These are phyloP conservation scores for Drosophila borborema DNA, from an alignment of 2,888 invertebrate species.

Conservation along the genomic window DNA sequence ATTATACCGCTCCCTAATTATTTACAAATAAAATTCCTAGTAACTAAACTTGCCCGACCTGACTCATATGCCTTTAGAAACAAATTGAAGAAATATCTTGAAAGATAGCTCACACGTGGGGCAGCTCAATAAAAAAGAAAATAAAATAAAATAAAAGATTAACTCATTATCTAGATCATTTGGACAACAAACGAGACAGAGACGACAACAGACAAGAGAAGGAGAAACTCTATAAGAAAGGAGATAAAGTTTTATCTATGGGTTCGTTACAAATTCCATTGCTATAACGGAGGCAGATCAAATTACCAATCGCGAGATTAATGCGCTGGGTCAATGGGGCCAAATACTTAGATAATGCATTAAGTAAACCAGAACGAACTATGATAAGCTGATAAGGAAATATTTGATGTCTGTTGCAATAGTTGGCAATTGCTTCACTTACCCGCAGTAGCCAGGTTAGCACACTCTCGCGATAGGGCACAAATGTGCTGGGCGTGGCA, in stretches of 20 bases:
- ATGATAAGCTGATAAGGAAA: conserved; percentile 35
- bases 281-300: neutral
- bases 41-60: neutral
- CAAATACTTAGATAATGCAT: conserved; percentile 10
- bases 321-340: conserved; percentile 13
- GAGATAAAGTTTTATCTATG: conserved; percentile 1
- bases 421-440: conserved; percentile 80
- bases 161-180: conserved; percentile 1
- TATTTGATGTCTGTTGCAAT: conserved; percentile 10
- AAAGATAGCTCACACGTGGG: conserved; percentile 7
- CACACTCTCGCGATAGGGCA: conserved; percentile 92
- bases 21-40: conserved; percentile 2
- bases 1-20: neutral
- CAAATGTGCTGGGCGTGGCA: conserved; percentile 86
- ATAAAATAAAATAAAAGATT: conserved; percentile 1
- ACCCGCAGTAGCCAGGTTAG: conserved; percentile 92
- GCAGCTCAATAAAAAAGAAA: neutral
- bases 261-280: conserved; percentile 1
- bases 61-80: neutral
- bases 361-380: conserved; percentile 36
- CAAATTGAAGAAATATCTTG: conserved; percentile 2
- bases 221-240: neutral
- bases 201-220: neutral
- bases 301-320: neutral
- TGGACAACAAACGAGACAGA: neutral